Percentiles rank a stretch among this genome's conserved stretches.
These are phyloP conservation scores for Buphagus erythrorhynchus DNA, from an alignment of 2,797 vertebrate genomes.

Conservation along the genomic window DNA sequence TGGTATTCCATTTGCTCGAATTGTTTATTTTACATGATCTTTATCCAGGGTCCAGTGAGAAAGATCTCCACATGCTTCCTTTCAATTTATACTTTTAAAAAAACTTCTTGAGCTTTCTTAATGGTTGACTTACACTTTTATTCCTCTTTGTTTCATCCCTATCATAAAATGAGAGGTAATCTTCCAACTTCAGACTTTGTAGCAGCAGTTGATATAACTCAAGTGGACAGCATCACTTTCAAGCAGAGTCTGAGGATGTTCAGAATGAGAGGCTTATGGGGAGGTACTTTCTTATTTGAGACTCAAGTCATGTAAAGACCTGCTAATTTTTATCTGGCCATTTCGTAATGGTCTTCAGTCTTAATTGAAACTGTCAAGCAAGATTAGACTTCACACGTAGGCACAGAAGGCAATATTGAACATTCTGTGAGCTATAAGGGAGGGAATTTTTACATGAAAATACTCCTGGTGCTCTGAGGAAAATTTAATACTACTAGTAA, in stretches of 20 bases:
- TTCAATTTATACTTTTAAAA: not conserved
- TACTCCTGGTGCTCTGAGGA: not conserved
- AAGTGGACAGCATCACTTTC: not conserved
- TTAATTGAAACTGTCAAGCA: not conserved
- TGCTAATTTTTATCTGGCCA: not conserved
- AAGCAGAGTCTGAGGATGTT: not conserved
- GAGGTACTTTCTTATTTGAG: not conserved
- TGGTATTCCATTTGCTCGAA: not conserved
- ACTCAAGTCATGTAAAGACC: not conserved
- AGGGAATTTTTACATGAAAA: not conserved
- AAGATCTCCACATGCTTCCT: not conserved
- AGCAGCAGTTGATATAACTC: not conserved
- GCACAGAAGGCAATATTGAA: not conserved
- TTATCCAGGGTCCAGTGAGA: not conserved
- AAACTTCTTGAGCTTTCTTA: not conserved
- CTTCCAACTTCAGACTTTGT: not conserved
- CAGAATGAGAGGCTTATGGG: not conserved
- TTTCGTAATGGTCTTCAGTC: not conserved
- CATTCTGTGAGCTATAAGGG: not conserved
- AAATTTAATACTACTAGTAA: not conserved
- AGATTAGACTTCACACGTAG: not conserved
- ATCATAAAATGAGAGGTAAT: not conserved
- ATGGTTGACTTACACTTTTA: not conserved
- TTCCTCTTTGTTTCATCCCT: not conserved
- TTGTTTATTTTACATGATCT: not conserved